Evolutionary conservation across 2,888 invertebrate species (phyloP), one percentile per base, ranked within the genome.

Genomic region (Cyaniris semiargus): DNA sequence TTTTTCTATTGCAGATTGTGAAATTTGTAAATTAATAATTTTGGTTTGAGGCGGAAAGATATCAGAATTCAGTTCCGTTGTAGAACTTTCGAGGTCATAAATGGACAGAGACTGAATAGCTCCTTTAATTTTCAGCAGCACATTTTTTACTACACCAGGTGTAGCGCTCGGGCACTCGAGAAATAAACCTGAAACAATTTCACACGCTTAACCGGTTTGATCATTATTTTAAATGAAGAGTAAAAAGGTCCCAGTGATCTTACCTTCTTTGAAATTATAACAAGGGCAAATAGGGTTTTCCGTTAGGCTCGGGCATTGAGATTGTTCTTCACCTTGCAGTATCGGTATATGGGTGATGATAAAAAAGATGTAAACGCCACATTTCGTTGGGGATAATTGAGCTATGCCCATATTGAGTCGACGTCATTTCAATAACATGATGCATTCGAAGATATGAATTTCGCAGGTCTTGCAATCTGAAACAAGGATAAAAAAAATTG

Each of bases 201-300:
- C 58, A 75, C 81, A 21, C 44, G 70, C 13, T 70, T 27, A 77
- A 21, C 48, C 58, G 34, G 23, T 38, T 38, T 79, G 38, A 78
- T 23, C 58, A 75, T 75, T 10, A 66, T 66, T 77, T 79, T 78
- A 86, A 88, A 34, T 56, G 21, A 5, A 34, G 31, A 23, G 56
- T 56, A 23, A 23, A 21, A 79, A 78, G 34, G 15, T 74, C 6
- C 53, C 6, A 74, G 31, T 21, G 76, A 76, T 80, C 82, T 87
- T 90, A 95, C 95, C 98, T 94, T 98, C 97, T 91, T 98, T 98
- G 90, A 98, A 97, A 89, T 97, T 97, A 95, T 98, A 98, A 92
- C 98, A 98, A 7, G 98, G 97, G 89, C 98, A 98, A 82, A 96
- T 96, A 70, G 97, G 96, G 89, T 96, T 97, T 84, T 96, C 96